Conservation (phyloP, 2,888 invertebrate genomes). For the Sphaeridia pumilis region DNA sequence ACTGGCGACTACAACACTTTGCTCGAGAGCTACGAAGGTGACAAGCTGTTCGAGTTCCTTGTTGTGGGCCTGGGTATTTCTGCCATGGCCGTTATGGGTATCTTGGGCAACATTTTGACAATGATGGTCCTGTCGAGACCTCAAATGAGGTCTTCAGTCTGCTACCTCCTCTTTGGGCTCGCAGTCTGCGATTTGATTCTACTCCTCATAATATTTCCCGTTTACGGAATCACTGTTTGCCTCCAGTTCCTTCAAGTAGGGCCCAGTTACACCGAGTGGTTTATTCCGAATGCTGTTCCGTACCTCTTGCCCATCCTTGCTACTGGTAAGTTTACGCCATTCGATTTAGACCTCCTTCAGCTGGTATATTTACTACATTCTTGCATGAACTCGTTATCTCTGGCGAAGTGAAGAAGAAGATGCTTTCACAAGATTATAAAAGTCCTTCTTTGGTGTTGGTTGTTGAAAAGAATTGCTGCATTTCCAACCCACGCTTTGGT, state of each 20-base stretch:
- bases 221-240: conserved; percentile 76
- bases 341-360: too few species aligned
- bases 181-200: conserved; percentile 85
- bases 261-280: conserved; percentile 4
- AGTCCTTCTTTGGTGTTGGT: too few species aligned
- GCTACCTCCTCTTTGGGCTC: conserved; percentile 81
- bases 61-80: conserved; percentile 16
- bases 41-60: conserved; percentile 15
- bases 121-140: conserved; percentile 81
- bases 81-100: conserved; percentile 51
- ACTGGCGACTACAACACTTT: too few species aligned
- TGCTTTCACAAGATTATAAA: too few species aligned
- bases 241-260: conserved; percentile 59
- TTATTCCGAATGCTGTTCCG: conserved; percentile 14
- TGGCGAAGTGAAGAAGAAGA: too few species aligned
- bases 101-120: conserved; percentile 78
- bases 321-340: conserved; percentile 14
- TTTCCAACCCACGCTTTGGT: too few species aligned
- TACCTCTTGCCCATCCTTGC: conserved; percentile 10
- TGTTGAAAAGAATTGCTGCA: too few species aligned
- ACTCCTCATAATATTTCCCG: conserved; percentile 66
- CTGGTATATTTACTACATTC: too few species aligned
- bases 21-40: conserved; percentile 3
- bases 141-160: conserved; percentile 90
- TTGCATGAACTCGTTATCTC: too few species aligned